Base-by-base conservation (phyloP, 2,113 vertebrate genomes). In the Syngnathus floridae region DNA sequence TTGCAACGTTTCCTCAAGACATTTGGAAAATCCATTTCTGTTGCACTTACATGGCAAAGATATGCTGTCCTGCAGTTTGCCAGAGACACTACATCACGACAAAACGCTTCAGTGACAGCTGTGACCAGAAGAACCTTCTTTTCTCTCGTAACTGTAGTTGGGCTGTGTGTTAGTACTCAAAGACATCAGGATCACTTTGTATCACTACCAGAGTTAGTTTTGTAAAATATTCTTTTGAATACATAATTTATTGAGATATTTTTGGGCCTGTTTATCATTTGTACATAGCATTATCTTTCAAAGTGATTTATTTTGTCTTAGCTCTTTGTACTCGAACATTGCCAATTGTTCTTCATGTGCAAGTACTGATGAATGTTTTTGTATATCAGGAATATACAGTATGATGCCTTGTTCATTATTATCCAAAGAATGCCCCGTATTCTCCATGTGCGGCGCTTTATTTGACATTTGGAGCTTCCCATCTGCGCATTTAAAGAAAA, bases 211-310 rank as follows among this genome's bases (percentile, higher is more conserved):
- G 79, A 84, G 64, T 67, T 86, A 89, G 81, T 75, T 78, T 85
- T 88, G 84, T 89, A 86, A 87, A 81, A 87, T 87, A 88, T 77
- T 86, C 73, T 85, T 86, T 87, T 86, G 76, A 78, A 85, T 86
- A 78, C 36, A 87, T 90, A 88, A 91, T 89, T 89, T 90, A 90
- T 90, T 89, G 80, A 86, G 78, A 81, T 77, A 66, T 87, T 82
- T 81, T 58, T 76, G 73, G 79, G 73, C 41, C 52, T 70, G 79
- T 83, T 80, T 74, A 74, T 78, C 57, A 82, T 74, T 78, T 91
- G 84, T 88, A 88, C 76, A 88, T 88, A 90, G 81, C 68, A 77
- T 84, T 80, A 81, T 83, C 72, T 79, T 87, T 68, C 66, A 75
- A 77, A 82, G 61, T 76, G 72, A 79, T 83, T 79, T 80, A 81